Conservation (phyloP, 2,888 invertebrate genomes). For the Pantelozetes paolii region DNA sequence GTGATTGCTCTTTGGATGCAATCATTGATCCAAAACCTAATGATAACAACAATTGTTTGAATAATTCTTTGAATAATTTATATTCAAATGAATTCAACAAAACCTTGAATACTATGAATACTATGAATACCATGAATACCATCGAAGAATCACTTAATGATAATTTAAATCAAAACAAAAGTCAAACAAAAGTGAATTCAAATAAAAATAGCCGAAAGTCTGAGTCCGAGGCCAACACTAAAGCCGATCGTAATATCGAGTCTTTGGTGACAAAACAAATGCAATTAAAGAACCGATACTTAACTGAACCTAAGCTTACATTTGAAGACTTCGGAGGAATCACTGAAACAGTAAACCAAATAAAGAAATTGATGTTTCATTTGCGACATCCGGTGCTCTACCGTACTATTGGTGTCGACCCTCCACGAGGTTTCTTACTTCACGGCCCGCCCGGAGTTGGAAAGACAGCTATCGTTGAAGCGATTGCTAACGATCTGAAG, state of each 20-base stretch:
- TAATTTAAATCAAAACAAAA: background rate
- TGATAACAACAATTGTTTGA: conserved; percentile 49
- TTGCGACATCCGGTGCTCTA: conserved; percentile 88
- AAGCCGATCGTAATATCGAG: conserved; percentile 36
- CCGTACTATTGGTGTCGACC: conserved; percentile 71
- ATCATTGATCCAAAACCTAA: conserved; percentile 17
- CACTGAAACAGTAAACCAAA: conserved; percentile 61
- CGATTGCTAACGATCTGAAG: conserved; percentile 67
- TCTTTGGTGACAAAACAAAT: conserved; percentile 36
- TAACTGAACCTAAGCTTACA: conserved; percentile 53
- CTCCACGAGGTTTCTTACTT: conserved; percentile 82
- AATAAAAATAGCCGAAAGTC: background rate
- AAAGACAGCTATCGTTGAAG: conserved; percentile 56
- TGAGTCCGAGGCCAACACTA: background rate
- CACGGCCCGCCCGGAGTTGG: conserved; percentile 97
- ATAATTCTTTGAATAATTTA: conserved; percentile 50
- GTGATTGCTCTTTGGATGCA: conserved; percentile 34
- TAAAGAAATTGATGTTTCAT: conserved; percentile 73
- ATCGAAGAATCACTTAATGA: background rate
- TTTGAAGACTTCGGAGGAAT: conserved; percentile 78
- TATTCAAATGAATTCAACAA: conserved; percentile 46
- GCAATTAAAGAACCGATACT: conserved; percentile 40
- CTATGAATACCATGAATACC: too few species aligned
- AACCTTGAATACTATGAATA: too few species aligned
- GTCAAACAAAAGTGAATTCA: background rate